Base-by-base conservation (phyloP, 2,888 invertebrate genomes). In the Metallyticus violacea region DNA sequence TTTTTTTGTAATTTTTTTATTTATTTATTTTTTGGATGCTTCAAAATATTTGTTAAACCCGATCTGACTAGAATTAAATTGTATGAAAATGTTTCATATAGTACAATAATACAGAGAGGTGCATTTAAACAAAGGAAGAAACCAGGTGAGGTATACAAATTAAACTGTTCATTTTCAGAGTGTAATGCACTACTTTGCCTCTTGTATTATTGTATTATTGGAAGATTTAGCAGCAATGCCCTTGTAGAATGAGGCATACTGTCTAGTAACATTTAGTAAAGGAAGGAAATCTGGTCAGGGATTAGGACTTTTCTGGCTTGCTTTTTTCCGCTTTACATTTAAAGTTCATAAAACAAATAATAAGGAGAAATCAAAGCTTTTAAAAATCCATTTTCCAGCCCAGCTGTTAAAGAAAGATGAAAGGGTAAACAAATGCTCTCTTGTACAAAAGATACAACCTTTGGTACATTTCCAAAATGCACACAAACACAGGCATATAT, bases 181-280 rank as follows among this genome's bases (percentile, higher is more conserved):
- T n/a, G n/a, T n/a, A n/a, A n/a, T n/a, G n/a, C n/a, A n/a, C 40
- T 22, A 62, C 40, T 15, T n/a, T 62, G 40, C 77, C 77, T 77
- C 77, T n/a, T 77, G 83, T 83, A 83, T 83, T 77, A 77, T 77
- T 83, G 83, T 83, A 83, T 26, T 83, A 83, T 15, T 62, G 40
- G 40, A 62, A 62, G 40, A 62, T 62, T 62, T 62, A 62, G 15
- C 40, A 62, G 40, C 40, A 62, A 15, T 62, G 40, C 2, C 40
- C 9, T 62, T 62, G 40, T 22, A 62, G 15, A 62, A 62, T 62
- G 40, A 22, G 40, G 22, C 40, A 62, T 62, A 22, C 40, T 62
- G 40, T 3, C 22, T 22, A 62, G 40, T 62, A 62, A 62, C 40
- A 62, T 15, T 62, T 62, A 62, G 22, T 62, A 22, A 62, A 62